These are phyloP conservation scores for Nomada fucata DNA, from an alignment of 2,888 invertebrate genomes.

Conservation along the genomic window DNA sequence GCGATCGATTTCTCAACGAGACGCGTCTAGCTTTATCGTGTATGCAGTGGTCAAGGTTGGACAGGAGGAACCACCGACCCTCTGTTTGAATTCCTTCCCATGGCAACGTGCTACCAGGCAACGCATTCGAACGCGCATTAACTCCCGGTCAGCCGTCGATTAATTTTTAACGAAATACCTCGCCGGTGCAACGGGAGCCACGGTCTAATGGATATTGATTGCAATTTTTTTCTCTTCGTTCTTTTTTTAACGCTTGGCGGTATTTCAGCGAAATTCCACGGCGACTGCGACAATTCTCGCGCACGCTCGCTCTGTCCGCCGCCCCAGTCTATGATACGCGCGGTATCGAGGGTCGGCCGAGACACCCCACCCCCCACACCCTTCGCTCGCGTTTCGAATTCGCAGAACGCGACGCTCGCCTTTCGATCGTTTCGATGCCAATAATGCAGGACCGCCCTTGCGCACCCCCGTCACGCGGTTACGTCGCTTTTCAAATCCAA, in stretches of 20 bases:
- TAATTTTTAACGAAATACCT: too few species aligned
- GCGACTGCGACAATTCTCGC: slow-evolving; percentile 1
- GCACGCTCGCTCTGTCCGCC: not conserved
- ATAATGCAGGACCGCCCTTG: slow-evolving; percentile 58
- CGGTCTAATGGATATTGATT: too few species aligned
- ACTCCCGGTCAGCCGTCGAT: too few species aligned
- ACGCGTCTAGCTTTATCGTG: slow-evolving; percentile 15
- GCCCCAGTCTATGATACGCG: not conserved
- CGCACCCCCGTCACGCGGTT: slow-evolving; percentile 23
- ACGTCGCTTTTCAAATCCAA: slow-evolving; percentile 58
- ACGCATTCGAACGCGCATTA: slow-evolving; percentile 6
- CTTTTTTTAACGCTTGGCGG: too few species aligned
- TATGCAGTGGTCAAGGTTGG: slow-evolving; percentile 20
- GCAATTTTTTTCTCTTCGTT: too few species aligned
- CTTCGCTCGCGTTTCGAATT: slow-evolving; percentile 65
- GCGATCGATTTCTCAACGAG: slow-evolving; percentile 47
- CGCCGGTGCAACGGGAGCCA: too few species aligned
- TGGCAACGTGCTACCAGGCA: slow-evolving; percentile 63
- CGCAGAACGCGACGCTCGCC: slow-evolving; percentile 76
- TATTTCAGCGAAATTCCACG: not conserved
- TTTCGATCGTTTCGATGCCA: slow-evolving; percentile 73
- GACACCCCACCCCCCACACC: slow-evolving; percentile 1
- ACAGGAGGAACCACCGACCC: slow-evolving; percentile 39
- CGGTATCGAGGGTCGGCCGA: slow-evolving; percentile 47
- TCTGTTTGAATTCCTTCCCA: slow-evolving; percentile 47